These are phyloP conservation scores for Falco novaeseelandiae DNA, from an alignment of 2,797 vertebrate genomes.

Conservation along the genomic window DNA sequence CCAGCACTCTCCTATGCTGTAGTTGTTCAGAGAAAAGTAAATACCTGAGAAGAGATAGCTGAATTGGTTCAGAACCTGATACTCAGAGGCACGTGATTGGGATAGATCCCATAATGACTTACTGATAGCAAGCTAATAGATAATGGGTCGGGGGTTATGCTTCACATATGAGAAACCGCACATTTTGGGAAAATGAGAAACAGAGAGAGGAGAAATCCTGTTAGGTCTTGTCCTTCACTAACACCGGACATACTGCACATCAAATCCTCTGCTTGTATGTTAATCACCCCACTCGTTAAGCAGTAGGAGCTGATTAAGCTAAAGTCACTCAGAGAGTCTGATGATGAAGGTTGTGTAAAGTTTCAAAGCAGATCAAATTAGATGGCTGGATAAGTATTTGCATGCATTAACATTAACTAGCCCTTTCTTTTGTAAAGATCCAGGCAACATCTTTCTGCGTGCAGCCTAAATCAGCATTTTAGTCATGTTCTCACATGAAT, in stretches of 20 bases:
- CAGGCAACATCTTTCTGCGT: background rate
- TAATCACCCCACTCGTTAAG: constrained; percentile 33
- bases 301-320: constrained; percentile 46
- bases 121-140: background rate
- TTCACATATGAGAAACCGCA: background rate
- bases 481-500: background rate
- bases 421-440: background rate
- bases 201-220: background rate
- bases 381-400: constrained; percentile 46
- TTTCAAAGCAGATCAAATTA: constrained; percentile 46
- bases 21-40: background rate
- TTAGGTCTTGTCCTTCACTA: background rate
- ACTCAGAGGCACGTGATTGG: background rate
- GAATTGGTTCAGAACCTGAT: background rate
- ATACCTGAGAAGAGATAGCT: background rate
- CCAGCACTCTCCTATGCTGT: background rate
- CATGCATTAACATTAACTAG: constrained; percentile 40
- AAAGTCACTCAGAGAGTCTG: constrained; percentile 16
- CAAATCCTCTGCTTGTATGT: constrained; percentile 14
- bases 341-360: background rate
- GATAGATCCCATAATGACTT: background rate
- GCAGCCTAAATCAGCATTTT: background rate
- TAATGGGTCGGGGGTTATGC: background rate
- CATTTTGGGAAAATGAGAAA: background rate
- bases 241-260: background rate